phyloP scores from a whole-genome alignment of 2,113 vertebrate species.

The Lepisosteus osseus region DNA sequence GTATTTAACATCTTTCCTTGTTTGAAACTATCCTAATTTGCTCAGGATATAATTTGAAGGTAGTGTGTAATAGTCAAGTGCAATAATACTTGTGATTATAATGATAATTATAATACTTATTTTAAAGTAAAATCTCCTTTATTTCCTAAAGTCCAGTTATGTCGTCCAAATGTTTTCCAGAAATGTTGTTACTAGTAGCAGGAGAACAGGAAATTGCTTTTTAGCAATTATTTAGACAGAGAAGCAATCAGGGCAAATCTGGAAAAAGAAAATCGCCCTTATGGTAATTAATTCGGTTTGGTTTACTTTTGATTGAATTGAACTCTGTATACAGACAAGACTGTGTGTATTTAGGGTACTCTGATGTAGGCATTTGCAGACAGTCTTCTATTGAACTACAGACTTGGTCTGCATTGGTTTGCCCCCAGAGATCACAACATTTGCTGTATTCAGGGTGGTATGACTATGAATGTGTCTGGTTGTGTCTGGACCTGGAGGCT shows the following conservation, averaged over 20 bases:
- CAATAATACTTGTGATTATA: too few relatives aligned
- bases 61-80: too few relatives aligned
- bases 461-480: conserved; percentile 14
- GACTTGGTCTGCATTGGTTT: neutral
- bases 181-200: too few relatives aligned
- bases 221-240: neutral
- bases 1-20: too few relatives aligned
- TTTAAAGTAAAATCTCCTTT: too few relatives aligned
- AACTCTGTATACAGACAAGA: conserved; percentile 28
- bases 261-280: too few relatives aligned
- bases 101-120: too few relatives aligned
- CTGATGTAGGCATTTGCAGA: conserved; percentile 24
- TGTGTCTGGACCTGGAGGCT: neutral
- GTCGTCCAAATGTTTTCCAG: too few relatives aligned
- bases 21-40: too few relatives aligned
- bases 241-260: conserved; percentile 1
- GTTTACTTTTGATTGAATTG: conserved; percentile 34
- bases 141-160: too few relatives aligned
- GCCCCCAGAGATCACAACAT: neutral
- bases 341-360: conserved; percentile 18
- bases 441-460: conserved; percentile 31
- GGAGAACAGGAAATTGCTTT: neutral
- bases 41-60: too few relatives aligned
- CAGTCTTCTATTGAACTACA: conserved; percentile 35
- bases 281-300: conserved; percentile 11